phyloP scores from a whole-genome alignment of 2,888 invertebrate species.

The Galerucella pusilla region DNA sequence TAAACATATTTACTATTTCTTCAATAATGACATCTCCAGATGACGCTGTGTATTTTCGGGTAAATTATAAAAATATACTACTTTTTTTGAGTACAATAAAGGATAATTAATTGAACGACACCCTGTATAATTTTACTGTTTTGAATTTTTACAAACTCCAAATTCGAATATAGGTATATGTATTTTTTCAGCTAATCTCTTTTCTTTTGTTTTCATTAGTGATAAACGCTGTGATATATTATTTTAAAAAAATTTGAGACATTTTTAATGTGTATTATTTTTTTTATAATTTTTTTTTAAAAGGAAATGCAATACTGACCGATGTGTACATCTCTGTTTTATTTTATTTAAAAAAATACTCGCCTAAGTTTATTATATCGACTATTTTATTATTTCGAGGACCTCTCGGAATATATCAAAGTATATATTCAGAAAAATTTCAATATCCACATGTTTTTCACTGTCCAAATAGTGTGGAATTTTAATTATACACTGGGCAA shows the following conservation, averaged over 20 bases:
- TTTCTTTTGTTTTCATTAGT: constrained; percentile 30
- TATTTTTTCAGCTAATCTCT: background rate
- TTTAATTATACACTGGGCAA: background rate
- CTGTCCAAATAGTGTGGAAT: constrained; percentile 19
- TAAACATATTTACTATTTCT: too few relatives aligned
- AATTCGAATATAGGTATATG: background rate
- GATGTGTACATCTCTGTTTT: constrained; percentile 10
- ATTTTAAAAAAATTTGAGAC: constrained; percentile 27
- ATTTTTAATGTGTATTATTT: constrained; percentile 18
- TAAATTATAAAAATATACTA: too few relatives aligned
- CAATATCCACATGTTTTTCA: constrained; percentile 34
- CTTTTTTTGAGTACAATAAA: too few relatives aligned
- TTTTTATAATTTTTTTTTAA: background rate
- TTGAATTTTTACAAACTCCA: background rate
- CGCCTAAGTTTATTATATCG: background rate
- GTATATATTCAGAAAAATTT: constrained; percentile 23
- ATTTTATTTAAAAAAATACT: constrained; percentile 6
- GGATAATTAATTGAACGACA: background rate
- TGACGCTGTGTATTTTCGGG: too few relatives aligned
- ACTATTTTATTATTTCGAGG: constrained; percentile 28
- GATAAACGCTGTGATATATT: constrained; percentile 36
- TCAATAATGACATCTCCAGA: too few relatives aligned
- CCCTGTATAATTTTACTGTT: background rate
- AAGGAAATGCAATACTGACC: constrained; percentile 6
- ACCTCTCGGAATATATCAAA: constrained; percentile 23